Percentiles rank a stretch among this genome's conserved stretches.
Evolutionary conservation across 2,113 vertebrate species (phyloP).

Genomic region (Capreolus pygargus): DNA sequence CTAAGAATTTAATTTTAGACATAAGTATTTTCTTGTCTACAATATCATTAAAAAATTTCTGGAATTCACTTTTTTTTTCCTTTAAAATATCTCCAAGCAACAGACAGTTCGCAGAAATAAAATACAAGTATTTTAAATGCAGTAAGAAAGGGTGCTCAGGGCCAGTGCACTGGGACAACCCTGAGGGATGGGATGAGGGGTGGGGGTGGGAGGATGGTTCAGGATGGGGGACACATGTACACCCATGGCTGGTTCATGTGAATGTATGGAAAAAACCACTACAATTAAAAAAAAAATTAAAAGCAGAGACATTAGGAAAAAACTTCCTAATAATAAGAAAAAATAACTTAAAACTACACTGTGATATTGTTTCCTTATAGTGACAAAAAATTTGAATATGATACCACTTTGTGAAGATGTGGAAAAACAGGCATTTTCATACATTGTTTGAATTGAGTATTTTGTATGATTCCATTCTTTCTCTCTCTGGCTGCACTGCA

Average conservation of each 20-base stretch:
- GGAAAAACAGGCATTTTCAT: background rate
- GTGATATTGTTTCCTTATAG: background rate
- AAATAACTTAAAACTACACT: background rate
- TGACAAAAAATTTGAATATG: background rate
- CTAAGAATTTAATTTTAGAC: background rate
- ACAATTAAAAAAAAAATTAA: background rate
- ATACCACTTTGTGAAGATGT: background rate
- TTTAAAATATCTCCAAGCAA: background rate
- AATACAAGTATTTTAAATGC: background rate
- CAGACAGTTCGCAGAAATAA: background rate
- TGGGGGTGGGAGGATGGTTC: background rate
- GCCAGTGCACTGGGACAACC: background rate
- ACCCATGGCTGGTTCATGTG: background rate
- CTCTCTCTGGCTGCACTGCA: background rate
- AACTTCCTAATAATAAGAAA: background rate
- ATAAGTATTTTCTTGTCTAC: constrained; percentile 9
- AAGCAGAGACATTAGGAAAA: background rate
- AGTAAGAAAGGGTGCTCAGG: background rate
- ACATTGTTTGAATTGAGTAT: background rate
- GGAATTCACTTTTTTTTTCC: background rate
- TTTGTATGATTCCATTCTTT: background rate
- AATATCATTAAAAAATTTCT: background rate
- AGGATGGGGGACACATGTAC: background rate
- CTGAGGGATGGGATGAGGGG: background rate
- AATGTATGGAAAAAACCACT: background rate